Evolutionary conservation across 2,113 vertebrate genomes (phyloP).

Genomic region (Willisornis vidua): DNA sequence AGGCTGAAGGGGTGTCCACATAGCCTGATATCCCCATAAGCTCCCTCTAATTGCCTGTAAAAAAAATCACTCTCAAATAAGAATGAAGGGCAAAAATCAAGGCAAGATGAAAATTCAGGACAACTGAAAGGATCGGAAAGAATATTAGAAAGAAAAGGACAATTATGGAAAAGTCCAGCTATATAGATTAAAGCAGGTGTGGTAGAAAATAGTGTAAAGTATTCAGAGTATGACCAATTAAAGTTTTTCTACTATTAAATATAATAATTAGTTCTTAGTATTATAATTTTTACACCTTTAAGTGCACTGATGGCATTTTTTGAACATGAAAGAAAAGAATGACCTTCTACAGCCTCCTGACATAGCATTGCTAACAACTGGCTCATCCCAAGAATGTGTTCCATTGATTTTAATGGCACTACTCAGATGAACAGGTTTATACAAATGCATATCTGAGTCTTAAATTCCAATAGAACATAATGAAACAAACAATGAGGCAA

Average conservation of each 20-base stretch:
- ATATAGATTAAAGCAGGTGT: neutral
- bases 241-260: neutral
- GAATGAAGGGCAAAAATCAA: neutral
- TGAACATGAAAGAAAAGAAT: neutral
- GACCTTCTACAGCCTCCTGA: neutral
- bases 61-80: neutral
- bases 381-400: neutral
- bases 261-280: neutral
- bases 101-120: neutral
- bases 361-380: neutral
- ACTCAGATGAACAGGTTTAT: neutral
- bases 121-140: neutral
- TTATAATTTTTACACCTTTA: neutral
- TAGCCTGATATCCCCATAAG: neutral
- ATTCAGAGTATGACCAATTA: neutral
- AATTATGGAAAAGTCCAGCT: neutral
- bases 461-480: neutral
- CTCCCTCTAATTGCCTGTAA: neutral
- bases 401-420: neutral
- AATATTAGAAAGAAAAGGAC: neutral
- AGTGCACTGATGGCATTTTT: neutral
- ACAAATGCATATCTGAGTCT: neutral
- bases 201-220: neutral
- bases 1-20: neutral
- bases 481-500: neutral